A percentile compares a stretch with the other conserved stretches of the same genome.
Conservation (phyloP, 2,113 vertebrate species). For the Burhinus bistriatus region DNA sequence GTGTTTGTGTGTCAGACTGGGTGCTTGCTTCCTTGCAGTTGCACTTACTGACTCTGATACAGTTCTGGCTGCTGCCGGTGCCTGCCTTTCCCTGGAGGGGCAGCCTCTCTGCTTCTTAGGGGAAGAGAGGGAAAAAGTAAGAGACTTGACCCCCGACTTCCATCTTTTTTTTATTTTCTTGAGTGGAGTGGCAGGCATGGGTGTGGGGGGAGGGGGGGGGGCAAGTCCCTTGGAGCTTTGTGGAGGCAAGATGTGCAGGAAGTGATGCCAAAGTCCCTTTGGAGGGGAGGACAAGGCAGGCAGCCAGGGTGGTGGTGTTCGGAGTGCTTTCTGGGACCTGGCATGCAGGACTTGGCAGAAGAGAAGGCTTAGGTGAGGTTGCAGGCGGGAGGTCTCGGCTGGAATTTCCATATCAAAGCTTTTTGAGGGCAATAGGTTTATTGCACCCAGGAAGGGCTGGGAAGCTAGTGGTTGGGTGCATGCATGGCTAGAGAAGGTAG, state of each 20-base stretch:
- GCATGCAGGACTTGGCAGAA: not conserved
- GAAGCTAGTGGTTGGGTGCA: not conserved
- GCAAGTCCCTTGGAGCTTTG: not conserved
- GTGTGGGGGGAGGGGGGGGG: not conserved
- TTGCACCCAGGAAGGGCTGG: rapidly evolving
- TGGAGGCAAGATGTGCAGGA: rapidly evolving
- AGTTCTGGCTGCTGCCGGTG: not conserved
- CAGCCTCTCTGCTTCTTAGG: not conserved
- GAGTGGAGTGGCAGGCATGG: not conserved
- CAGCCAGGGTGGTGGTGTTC: not conserved
- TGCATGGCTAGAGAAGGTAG: not conserved
- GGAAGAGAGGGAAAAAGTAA: too few relatives aligned
- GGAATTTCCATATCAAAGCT: not conserved
- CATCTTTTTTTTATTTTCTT: not conserved
- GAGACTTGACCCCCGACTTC: too few relatives aligned
- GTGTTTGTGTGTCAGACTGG: not conserved
- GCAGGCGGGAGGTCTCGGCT: not conserved
- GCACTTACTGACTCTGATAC: not conserved
- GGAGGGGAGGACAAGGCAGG: not conserved
- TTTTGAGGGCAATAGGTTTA: not conserved
- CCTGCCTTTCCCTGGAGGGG: not conserved
- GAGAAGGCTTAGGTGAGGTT: not conserved
- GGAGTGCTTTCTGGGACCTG: not conserved
- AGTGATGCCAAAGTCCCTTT: not conserved
- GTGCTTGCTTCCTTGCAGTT: not conserved